Conservation (phyloP, 2,113 vertebrate genomes). For the Siniperca knerii region DNA sequence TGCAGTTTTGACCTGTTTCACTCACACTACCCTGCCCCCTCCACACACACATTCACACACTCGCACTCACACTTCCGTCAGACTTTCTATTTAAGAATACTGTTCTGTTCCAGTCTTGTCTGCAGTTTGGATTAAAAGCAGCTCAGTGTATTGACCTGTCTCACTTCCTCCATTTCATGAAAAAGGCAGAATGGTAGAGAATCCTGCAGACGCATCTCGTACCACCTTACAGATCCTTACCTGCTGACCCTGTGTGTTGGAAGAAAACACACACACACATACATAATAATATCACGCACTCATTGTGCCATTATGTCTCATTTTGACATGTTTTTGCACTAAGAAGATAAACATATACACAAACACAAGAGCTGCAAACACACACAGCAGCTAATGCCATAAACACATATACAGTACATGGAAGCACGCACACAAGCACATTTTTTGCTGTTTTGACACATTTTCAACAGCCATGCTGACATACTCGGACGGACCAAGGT, state of each 20-base stretch:
- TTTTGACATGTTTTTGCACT: neutral
- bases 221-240: neutral
- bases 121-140: slow-evolving; percentile 31
- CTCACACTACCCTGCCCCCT: neutral
- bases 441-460: slow-evolving; percentile 37
- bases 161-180: slow-evolving; percentile 33
- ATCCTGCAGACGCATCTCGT: slow-evolving; percentile 34
- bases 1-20: neutral
- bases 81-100: slow-evolving; percentile 17
- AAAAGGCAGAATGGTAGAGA: slow-evolving; percentile 1
- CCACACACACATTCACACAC: neutral
- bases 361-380: neutral
- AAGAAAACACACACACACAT: neutral
- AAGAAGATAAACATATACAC: neutral
- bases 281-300: neutral
- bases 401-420: neutral
- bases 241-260: neutral
- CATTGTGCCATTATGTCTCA: neutral
- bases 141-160: slow-evolving; percentile 19
- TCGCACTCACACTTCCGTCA: neutral
- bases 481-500: neutral
- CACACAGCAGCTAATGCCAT: neutral
- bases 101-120: slow-evolving; percentile 16
- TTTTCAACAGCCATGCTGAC: slow-evolving; percentile 10
- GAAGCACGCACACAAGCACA: neutral